Percentiles rank a stretch among this genome's conserved stretches.
phyloP scores from a whole-genome alignment of 2,888 invertebrate species.

The Sesia apiformis region DNA sequence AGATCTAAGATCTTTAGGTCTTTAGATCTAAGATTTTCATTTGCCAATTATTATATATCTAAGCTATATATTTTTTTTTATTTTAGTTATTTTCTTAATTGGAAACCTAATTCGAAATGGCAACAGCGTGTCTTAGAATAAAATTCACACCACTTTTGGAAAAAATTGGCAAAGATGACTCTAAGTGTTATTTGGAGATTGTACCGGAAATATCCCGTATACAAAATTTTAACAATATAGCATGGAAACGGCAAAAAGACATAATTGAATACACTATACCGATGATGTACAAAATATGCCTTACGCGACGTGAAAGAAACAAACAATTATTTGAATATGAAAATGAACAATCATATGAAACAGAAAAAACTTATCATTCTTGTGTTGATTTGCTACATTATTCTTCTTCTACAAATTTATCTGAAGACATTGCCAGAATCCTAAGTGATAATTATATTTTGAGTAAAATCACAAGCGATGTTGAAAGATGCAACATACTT shows the following conservation, averaged over 20 bases:
- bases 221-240: slow-evolving; percentile 45
- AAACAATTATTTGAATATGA: slow-evolving; percentile 5
- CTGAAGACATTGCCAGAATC: slow-evolving; percentile 31
- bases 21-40: too few relatives aligned
- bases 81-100: too few relatives aligned
- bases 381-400: slow-evolving; percentile 43
- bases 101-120: slow-evolving; percentile 23
- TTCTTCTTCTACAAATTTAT: slow-evolving; percentile 22
- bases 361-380: slow-evolving; percentile 48
- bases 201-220: slow-evolving; percentile 43
- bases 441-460: slow-evolving; percentile 34
- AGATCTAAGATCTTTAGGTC: too few relatives aligned
- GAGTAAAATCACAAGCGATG: background rate
- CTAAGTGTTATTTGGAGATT: slow-evolving; percentile 48
- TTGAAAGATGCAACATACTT: background rate
- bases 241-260: slow-evolving; percentile 35
- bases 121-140: slow-evolving; percentile 37
- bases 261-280: slow-evolving; percentile 48
- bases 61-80: too few relatives aligned
- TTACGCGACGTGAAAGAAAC: slow-evolving; percentile 27
- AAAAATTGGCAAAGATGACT: slow-evolving; percentile 23
- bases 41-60: too few relatives aligned
- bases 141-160: slow-evolving; percentile 46
- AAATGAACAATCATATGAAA: background rate
- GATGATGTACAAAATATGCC: slow-evolving; percentile 48